These are phyloP conservation scores for Cryptophagus acutangulus DNA, from an alignment of 2,888 invertebrate genomes.

Conservation along the genomic window DNA sequence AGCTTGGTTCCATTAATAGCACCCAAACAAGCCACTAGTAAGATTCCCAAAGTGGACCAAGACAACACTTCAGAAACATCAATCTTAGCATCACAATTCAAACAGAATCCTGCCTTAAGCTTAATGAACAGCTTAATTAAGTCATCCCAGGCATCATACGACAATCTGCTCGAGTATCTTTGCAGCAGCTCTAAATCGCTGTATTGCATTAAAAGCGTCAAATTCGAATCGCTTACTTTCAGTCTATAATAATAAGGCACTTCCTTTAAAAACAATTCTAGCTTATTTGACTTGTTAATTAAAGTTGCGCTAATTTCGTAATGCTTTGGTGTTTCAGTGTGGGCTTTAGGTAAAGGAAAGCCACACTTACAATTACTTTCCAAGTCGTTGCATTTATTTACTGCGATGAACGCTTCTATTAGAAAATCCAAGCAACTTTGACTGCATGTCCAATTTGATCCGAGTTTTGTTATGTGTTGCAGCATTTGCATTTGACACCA, in stretches of 20 bases:
- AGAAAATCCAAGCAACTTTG: too few species aligned
- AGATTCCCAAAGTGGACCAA: conserved; percentile 58
- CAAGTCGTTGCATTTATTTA: conserved; percentile 52
- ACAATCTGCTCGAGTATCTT: conserved; percentile 53
- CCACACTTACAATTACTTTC: conserved; percentile 56
- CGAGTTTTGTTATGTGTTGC: conserved; percentile 32
- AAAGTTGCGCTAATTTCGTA: conserved; percentile 55
- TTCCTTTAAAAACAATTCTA: conserved; percentile 52
- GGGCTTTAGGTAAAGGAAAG: conserved; percentile 54
- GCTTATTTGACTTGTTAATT: conserved; percentile 14
- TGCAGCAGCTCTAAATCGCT: conserved; percentile 55
- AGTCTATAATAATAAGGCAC: conserved; percentile 62
- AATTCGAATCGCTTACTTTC: conserved; percentile 47
- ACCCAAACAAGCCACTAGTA: conserved; percentile 59
- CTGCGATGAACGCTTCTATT: conserved; percentile 46
- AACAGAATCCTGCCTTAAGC: conserved; percentile 55
- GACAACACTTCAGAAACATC: conserved; percentile 51
- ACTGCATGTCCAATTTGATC: too few species aligned
- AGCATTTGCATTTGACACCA: conserved; percentile 45
- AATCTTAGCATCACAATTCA: conserved; percentile 56
- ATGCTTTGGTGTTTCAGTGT: conserved; percentile 49
- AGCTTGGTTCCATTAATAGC: conserved; percentile 55
- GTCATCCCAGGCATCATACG: conserved; percentile 57
- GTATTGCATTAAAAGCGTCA: conserved; percentile 58
- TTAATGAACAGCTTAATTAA: conserved; percentile 54